Evolutionary conservation across 23 tunicate species (phyloP), one percentile per base, ranked within the genome.

Genomic region (Oikopleura dioica): DNA sequence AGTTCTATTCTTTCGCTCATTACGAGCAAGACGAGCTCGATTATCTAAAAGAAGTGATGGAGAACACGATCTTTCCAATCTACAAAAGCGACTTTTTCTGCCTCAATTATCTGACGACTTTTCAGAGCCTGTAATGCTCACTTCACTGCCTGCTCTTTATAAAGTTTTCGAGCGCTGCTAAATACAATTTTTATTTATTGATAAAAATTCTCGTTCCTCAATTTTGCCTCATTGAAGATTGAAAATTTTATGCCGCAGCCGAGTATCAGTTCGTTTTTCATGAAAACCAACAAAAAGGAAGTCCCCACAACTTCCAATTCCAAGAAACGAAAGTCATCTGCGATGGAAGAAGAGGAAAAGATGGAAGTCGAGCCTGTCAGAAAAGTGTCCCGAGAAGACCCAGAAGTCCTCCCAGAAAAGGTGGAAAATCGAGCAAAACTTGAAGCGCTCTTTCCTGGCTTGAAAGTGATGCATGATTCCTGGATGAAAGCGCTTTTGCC

Each of bases 401-500:
- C 55, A 9, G 55, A 44, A 44, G 55, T 44, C 16, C 9, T 21
- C 9, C 16, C 9, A 9, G 21, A 9, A 9, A 21, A 44, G 55
- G 16, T 9, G 21, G 21, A 44, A 44, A 44, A 9, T 44, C 29
- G 72, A 28, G 33, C 16, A 16, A 16, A 23, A 12, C 33, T 63
- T 28, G 32, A 63, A 28, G 33, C 16, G 26, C 26, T 63, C 4
- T 63, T 63, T 28, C 72, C 72, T 24, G 72, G 72, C 29, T 12
- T 63, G 16, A 16, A 23, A 23, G 32, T 63, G 32, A 63, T 63
- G 72, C 72, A 63, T 28, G 16, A 21, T 63, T 21, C 33, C 32
- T 63, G 72, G 72, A 63, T 63, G 33, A 63, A 63, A 63, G 72
- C 72, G 29, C 72, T 63, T 16, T 28, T 21, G 72, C 72, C 72